Evolutionary conservation across 2,113 vertebrate genomes (phyloP), one percentile per base, ranked within the genome.

Genomic region (Noturus placidus): DNA sequence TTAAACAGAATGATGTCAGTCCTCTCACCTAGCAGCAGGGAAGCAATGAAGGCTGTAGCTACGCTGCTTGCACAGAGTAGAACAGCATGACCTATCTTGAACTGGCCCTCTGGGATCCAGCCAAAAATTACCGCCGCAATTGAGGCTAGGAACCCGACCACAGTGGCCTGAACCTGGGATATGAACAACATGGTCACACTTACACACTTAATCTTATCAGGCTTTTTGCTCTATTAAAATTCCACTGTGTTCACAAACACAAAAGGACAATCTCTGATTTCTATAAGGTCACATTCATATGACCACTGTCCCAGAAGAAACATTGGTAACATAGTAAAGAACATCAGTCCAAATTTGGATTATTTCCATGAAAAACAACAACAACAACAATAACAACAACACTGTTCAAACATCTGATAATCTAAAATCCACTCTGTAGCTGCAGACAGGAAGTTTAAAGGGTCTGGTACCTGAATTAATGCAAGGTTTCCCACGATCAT

Each of bases 401-500:
- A 78, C 81, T 81, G 59, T 63, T 63, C 42, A 88, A 84, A 92
- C 33, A 87, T 91, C 91, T 89, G 88, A 92, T 92, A 92, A 92
- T 22, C 30, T 27, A 52, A 74, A 42, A 42, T 5, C 4, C 22
- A 22, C 22, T 22, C 2, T 61, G 22, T 59, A 57, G 25, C 67
- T 74, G 33, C 2, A 15, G 30, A 74, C 85, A 84, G 79, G 82
- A 87, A 42, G 85, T 63, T 65, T 5, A 79, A 54, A 42, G 52
- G 5, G 69, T 50, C 38, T n/a, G 86, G 85, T 94, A 99, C 98
- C 98, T 99, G 98, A 90, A 99, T 99, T 90, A 99, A 96, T 63
- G 98, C 98, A 93, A 99, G 96, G 94, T 99, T 99, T 84, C 98
- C 98, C 0, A 96, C 97, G 86, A 99, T 96, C 98, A 99, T 99